Percentiles rank a stretch among this genome's conserved stretches.
Evolutionary conservation across 2,113 vertebrate genomes (phyloP).

Genomic region (Oncorhynchus tshawytscha): DNA sequence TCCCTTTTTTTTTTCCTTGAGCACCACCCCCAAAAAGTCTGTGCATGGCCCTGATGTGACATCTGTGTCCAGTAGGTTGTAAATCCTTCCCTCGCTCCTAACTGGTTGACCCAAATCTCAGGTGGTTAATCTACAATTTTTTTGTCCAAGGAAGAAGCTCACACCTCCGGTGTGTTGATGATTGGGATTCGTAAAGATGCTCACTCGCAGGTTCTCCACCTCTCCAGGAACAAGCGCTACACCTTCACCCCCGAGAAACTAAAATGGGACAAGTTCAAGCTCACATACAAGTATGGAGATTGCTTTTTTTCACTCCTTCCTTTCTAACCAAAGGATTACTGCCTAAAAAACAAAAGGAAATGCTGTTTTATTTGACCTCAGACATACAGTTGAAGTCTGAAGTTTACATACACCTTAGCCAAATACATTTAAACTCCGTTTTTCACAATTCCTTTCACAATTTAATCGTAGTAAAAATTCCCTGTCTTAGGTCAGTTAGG

Average conservation of each 20-base stretch:
- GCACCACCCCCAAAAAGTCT: too few relatives aligned
- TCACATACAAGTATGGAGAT: slow-evolving; percentile 89
- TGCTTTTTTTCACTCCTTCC: too few relatives aligned
- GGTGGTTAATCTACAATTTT: slow-evolving; percentile 68
- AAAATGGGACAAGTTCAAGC: slow-evolving; percentile 95
- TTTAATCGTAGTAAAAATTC: too few relatives aligned
- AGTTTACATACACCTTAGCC: background rate
- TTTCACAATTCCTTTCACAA: too few relatives aligned
- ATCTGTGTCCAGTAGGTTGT: background rate
- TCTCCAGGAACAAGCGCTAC: slow-evolving; percentile 85
- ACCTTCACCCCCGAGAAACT: slow-evolving; percentile 86
- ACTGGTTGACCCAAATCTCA: background rate
- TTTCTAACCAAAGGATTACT: background rate
- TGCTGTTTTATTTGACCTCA: background rate
- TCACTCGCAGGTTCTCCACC: slow-evolving; percentile 66
- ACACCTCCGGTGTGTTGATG: slow-evolving; percentile 69
- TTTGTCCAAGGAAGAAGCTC: slow-evolving; percentile 80
- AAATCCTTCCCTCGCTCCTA: background rate
- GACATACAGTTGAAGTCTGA: too few relatives aligned
- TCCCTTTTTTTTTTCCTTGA: too few relatives aligned
- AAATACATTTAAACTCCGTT: too few relatives aligned
- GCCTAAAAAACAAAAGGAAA: background rate
- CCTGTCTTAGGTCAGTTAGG: too few relatives aligned
- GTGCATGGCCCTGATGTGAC: background rate
- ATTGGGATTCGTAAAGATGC: slow-evolving; percentile 77